Percentiles rank a stretch among this genome's conserved stretches.
Evolutionary conservation across 2,797 vertebrate genomes (phyloP).

Genomic region (Thunnus albacares): DNA sequence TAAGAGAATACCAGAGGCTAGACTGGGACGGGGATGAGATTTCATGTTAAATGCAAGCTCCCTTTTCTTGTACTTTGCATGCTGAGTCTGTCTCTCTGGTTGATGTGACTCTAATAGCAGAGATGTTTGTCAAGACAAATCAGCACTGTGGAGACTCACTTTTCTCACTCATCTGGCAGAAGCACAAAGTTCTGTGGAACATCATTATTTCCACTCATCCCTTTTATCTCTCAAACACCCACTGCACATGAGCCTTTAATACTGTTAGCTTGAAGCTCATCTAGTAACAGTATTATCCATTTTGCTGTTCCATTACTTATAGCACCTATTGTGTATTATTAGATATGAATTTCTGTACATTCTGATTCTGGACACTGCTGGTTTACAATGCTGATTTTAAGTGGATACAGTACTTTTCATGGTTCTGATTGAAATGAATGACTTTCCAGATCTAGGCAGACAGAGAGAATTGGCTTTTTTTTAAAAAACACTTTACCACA

Average conservation of each 20-base stretch:
- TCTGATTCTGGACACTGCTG: constrained; percentile 1
- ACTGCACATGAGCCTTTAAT: constrained; percentile 9
- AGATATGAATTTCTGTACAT: constrained; percentile 15
- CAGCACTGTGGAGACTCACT: not conserved
- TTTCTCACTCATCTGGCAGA: constrained; percentile 1
- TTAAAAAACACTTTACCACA: not conserved
- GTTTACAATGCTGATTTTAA: constrained; percentile 15
- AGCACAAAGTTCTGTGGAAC: constrained; percentile 11
- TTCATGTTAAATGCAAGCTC: not conserved
- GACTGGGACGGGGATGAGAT: not conserved
- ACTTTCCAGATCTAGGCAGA: not conserved
- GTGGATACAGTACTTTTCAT: not conserved
- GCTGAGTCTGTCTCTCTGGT: not conserved
- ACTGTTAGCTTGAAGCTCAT: constrained; percentile 11
- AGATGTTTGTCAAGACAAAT: constrained; percentile 31
- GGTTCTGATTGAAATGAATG: constrained; percentile 1
- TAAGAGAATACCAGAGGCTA: not conserved
- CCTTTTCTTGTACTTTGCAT: not conserved
- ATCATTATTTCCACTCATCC: constrained; percentile 23
- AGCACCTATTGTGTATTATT: constrained; percentile 5
- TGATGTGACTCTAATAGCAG: constrained; percentile 8
- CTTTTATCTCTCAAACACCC: constrained; percentile 11
- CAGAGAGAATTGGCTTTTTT: not conserved
- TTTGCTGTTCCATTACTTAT: not conserved
- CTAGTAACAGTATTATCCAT: constrained; percentile 17